A percentile compares a stretch with the other conserved stretches of the same genome.
phyloP scores from a whole-genome alignment of 2,797 vertebrate species.

The Hyperoplus immaculatus region DNA sequence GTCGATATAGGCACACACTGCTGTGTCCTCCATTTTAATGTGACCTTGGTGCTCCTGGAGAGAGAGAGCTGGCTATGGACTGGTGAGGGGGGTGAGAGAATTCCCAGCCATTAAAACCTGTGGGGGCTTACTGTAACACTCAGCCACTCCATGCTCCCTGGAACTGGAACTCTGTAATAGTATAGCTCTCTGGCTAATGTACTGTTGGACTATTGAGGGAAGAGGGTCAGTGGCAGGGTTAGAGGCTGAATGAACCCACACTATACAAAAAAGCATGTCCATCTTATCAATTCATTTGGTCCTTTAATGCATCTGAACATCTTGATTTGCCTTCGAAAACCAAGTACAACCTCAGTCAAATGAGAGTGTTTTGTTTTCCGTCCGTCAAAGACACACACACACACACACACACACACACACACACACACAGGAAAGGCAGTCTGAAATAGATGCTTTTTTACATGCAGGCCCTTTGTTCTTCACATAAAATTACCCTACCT shows the following conservation, averaged over 20 bases:
- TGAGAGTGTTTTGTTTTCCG: background rate
- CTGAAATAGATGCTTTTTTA: background rate
- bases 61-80: slow-evolving; percentile 63
- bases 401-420: too few species aligned
- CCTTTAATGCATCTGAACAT: slow-evolving; percentile 39
- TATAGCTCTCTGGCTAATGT: slow-evolving; percentile 76
- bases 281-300: slow-evolving; percentile 49
- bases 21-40: slow-evolving; percentile 71
- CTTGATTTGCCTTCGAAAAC: slow-evolving; percentile 19
- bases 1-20: slow-evolving; percentile 34
- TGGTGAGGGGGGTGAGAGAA: slow-evolving; percentile 58
- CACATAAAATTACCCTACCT: background rate
- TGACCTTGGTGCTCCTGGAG: slow-evolving; percentile 79
- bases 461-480: background rate
- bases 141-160: slow-evolving; percentile 58
- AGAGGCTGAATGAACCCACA: slow-evolving; percentile 37
- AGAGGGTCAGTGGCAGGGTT: slow-evolving; percentile 52
- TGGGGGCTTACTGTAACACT: slow-evolving; percentile 70
- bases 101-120: slow-evolving; percentile 69
- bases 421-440: too few species aligned
- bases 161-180: slow-evolving; percentile 64
- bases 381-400: background rate
- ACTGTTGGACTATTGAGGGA: slow-evolving; percentile 74
- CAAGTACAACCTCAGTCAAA: slow-evolving; percentile 12
- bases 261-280: slow-evolving; percentile 28